Percentiles rank a stretch among this genome's conserved stretches.
These are phyloP conservation scores for Alauda arvensis DNA, from an alignment of 2,797 vertebrate genomes.

Conservation along the genomic window DNA sequence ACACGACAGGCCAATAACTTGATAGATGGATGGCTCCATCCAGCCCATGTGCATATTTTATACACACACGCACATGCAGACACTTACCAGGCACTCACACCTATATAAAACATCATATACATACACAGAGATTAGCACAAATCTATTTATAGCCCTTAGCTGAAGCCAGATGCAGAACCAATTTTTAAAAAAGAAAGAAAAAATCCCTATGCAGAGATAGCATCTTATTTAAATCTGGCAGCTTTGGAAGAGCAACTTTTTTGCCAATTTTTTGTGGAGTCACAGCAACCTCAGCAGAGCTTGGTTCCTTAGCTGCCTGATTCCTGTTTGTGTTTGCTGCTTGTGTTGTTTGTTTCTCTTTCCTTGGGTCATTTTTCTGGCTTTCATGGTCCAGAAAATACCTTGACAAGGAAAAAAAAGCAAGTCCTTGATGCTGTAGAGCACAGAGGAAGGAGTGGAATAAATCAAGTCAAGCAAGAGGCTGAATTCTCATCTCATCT, in stretches of 20 bases:
- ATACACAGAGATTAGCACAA: not conserved
- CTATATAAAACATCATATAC: not conserved
- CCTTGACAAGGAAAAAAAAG: not conserved
- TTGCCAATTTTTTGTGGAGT: not conserved
- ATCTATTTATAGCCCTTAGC: conserved; percentile 24
- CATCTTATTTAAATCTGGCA: not conserved
- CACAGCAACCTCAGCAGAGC: not conserved
- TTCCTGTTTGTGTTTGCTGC: not conserved
- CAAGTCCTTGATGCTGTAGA: not conserved
- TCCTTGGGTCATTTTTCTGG: not conserved
- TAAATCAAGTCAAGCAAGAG: not conserved
- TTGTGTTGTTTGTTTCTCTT: not conserved
- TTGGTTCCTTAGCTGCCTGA: not conserved
- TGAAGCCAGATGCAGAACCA: not conserved
- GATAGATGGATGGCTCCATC: not conserved
- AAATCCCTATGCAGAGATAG: not conserved
- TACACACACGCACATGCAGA: not conserved
- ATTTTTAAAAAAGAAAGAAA: not conserved
- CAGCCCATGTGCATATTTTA: not conserved
- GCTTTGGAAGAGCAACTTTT: not conserved
- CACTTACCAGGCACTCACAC: not conserved
- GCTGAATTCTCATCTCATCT: not conserved
- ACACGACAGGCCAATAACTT: not conserved
- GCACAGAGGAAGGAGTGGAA: not conserved
- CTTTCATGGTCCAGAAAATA: not conserved